Conservation (phyloP, 1,140 invertebrate genomes). For the Megathymus violae region DNA sequence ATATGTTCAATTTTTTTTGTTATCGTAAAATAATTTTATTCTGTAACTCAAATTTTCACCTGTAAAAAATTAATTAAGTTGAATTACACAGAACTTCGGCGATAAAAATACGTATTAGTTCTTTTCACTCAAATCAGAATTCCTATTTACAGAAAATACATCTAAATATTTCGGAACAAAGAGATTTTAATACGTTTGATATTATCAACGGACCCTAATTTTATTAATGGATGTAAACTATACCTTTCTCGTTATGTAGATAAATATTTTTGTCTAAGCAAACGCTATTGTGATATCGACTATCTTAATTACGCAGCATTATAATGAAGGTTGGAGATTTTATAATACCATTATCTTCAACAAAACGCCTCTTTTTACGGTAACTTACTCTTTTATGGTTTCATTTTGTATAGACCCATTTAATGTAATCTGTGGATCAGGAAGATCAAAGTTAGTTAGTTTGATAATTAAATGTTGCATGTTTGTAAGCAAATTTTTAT, state of each 20-base stretch:
- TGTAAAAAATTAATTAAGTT: too few species aligned
- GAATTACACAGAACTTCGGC: too few species aligned
- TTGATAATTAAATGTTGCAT: slow-evolving; percentile 38
- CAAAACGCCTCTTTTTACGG: slow-evolving; percentile 63
- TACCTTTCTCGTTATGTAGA: slow-evolving; percentile 50
- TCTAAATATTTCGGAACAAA: too few species aligned
- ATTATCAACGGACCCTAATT: too few species aligned
- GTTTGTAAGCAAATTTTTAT: slow-evolving; percentile 27
- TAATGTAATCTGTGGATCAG: slow-evolving; percentile 45
- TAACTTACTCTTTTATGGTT: slow-evolving; percentile 57
- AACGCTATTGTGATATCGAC: slow-evolving; percentile 61
- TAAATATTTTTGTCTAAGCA: slow-evolving; percentile 52
- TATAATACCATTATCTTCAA: slow-evolving; percentile 67
- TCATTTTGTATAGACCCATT: slow-evolving; percentile 59
- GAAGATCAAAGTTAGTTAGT: slow-evolving; percentile 37
- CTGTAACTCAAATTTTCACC: too few species aligned
- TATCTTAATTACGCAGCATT: slow-evolving; percentile 71
- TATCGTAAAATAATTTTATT: too few species aligned
- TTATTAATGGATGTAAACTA: too few species aligned
- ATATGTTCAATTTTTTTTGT: too few species aligned
- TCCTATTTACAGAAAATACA: too few species aligned
- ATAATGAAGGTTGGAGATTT: slow-evolving; percentile 52
- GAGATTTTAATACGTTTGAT: too few species aligned
- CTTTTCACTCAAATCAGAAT: too few species aligned
- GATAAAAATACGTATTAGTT: too few species aligned